Evolutionary conservation across 2,888 invertebrate genomes (phyloP), one percentile per base, ranked within the genome.

Genomic region (Idaea biselata): DNA sequence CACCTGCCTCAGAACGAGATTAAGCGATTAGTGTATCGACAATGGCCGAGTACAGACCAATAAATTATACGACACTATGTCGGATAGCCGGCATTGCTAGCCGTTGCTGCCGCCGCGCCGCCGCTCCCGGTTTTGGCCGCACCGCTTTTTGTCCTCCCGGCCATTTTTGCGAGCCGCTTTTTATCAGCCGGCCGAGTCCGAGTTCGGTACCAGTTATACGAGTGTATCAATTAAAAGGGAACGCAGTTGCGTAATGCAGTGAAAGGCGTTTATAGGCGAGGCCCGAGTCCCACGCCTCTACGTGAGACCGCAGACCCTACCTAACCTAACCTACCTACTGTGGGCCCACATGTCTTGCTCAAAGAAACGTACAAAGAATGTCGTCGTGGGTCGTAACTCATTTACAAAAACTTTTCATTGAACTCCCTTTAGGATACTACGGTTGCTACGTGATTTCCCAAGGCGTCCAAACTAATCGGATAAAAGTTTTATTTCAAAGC

Each of bases 191-290:
- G 76, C 79, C 80, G 68, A 68, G 67, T 69, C 71, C 77, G 75
- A 75, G 77, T 80, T 82, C 76, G 73, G 72, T 78, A 74, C 76
- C 73, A 62, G 78, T 74, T 68, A 68, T 67, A 71, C 72, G 72
- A 74, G 80, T 73, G 78, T 86, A 81, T 84, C 83, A 86, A 85
- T 87, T 87, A 87, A 80, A 79, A 77, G 79, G 81, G 82, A 82
- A 82, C 83, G 81, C 75, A 73, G 75, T 78, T 84, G 81, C 80
- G 82, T 82, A 83, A 82, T 73, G 65, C 73, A 73, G 82, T 81
- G 83, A 83, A 84, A 82, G 82, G 81, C 73, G 66, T 68, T 68
- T 71, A 68, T 60, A 70, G 72, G 72, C 70, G 70, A 71, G 71
- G 71, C 67, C 60, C 68, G 69, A 69, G 73, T 74, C 76, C 78